phyloP scores from a whole-genome alignment of 2,113 vertebrate genomes.

The Lepisosteus osseus region DNA sequence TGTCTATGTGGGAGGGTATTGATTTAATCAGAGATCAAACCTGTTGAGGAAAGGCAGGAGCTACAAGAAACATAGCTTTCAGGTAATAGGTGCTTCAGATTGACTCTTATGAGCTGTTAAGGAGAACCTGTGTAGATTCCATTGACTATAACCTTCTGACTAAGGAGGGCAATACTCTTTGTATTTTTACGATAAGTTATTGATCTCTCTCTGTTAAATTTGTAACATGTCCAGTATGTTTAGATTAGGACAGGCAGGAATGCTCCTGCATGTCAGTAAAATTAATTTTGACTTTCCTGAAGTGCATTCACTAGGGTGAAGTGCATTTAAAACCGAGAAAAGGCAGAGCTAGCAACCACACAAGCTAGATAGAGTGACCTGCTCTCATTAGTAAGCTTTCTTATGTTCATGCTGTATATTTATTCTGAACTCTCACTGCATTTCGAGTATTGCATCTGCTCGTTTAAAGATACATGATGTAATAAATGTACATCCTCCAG shows the following conservation, averaged over 20 bases:
- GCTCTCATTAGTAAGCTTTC: too few species aligned
- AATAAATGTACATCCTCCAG: too few species aligned
- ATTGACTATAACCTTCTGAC: conserved; percentile 28
- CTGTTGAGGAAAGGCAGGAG: conserved; percentile 27
- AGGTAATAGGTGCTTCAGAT: conserved; percentile 34
- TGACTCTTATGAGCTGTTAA: conserved; percentile 25
- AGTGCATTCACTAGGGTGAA: too few species aligned
- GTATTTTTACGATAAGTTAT: conserved; percentile 37
- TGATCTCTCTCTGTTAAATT: conserved; percentile 27
- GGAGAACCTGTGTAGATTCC: conserved; percentile 30
- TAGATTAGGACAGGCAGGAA: conserved; percentile 28
- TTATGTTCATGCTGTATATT: too few species aligned
- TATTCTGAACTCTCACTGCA: too few species aligned
- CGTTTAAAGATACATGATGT: too few species aligned
- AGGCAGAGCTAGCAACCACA: too few species aligned
- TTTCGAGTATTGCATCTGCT: too few species aligned
- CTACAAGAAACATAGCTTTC: conserved; percentile 16
- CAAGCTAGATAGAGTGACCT: too few species aligned
- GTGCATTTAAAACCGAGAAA: too few species aligned
- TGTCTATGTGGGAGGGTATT: conserved; percentile 39
- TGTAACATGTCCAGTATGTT: conserved; percentile 18
- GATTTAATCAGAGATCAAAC: conserved; percentile 43
- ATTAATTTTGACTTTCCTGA: neutral
- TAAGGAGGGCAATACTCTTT: conserved; percentile 29
- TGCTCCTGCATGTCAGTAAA: conserved; percentile 20